Evolutionary conservation across 2,113 vertebrate genomes (phyloP).

Genomic region (Podilymbus podiceps): DNA sequence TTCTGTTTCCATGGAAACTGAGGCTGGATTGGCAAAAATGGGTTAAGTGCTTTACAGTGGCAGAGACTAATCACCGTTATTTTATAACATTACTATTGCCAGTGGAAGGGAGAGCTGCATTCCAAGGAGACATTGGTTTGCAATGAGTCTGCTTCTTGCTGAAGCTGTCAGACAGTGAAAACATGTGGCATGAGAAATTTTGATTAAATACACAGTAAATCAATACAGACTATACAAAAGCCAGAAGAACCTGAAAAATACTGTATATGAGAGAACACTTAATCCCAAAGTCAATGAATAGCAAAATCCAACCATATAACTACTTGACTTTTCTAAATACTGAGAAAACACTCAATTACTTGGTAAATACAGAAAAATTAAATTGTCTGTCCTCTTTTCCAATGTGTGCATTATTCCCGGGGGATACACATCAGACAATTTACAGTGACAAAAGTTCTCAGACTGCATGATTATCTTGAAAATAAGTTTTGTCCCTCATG

Average conservation of each 20-base stretch:
- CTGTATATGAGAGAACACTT: background rate
- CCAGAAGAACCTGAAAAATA: background rate
- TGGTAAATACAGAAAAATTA: background rate
- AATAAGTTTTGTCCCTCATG: background rate
- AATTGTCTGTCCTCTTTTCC: background rate
- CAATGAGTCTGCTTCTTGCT: background rate
- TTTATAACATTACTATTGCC: slow-evolving; percentile 63
- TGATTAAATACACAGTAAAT: slow-evolving; percentile 57
- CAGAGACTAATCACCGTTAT: slow-evolving; percentile 75
- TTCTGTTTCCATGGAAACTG: slow-evolving; percentile 73
- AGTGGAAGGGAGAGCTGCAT: slow-evolving; percentile 34
- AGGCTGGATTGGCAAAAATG: slow-evolving; percentile 70
- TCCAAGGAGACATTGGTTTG: slow-evolving; percentile 47
- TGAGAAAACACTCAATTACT: background rate
- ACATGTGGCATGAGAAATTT: slow-evolving; percentile 47
- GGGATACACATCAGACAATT: background rate
- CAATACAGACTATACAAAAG: slow-evolving; percentile 31
- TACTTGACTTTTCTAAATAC: slow-evolving; percentile 9
- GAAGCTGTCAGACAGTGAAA: slow-evolving; percentile 51
- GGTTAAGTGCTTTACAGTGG: slow-evolving; percentile 70
- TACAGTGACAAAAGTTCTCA: background rate
- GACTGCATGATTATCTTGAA: background rate
- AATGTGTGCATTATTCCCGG: background rate
- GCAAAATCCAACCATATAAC: slow-evolving; percentile 1
- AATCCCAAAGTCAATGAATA: slow-evolving; percentile 37